phyloP scores from a whole-genome alignment of 2,797 vertebrate genomes.

The Pangasius larnaudii region DNA sequence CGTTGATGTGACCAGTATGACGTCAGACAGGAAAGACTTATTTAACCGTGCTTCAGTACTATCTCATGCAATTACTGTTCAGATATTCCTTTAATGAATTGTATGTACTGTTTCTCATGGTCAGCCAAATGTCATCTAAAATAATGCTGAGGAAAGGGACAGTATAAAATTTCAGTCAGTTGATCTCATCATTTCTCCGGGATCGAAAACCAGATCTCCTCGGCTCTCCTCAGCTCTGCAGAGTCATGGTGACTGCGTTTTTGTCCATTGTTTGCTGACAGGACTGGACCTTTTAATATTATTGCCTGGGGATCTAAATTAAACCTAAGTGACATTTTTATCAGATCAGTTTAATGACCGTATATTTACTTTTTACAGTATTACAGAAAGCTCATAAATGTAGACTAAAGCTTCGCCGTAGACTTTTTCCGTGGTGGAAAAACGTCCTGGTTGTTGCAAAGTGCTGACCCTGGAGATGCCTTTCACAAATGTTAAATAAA shows the following conservation, averaged over 20 bases:
- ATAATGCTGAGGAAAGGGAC: neutral
- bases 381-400: neutral
- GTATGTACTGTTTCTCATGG: neutral
- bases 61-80: neutral
- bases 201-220: neutral
- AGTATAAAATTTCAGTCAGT: conserved; percentile 2
- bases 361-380: neutral
- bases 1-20: neutral
- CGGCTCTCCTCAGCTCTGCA: conserved; percentile 14
- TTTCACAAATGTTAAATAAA: neutral
- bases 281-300: neutral
- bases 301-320: neutral
- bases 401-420: neutral
- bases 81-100: neutral
- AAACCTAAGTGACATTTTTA: neutral
- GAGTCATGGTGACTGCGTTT: conserved; percentile 15
- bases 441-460: neutral
- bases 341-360: neutral
- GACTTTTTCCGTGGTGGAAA: neutral
- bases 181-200: conserved; percentile 9
- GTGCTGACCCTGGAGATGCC: neutral
- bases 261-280: neutral
- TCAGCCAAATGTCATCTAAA: conserved; percentile 9
- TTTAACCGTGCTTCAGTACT: neutral
- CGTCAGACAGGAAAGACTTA: conserved; percentile 4